phyloP scores from a whole-genome alignment of 30 jellyfish, hydroid and myxozoan species.

The Cassiopea xamachana region DNA sequence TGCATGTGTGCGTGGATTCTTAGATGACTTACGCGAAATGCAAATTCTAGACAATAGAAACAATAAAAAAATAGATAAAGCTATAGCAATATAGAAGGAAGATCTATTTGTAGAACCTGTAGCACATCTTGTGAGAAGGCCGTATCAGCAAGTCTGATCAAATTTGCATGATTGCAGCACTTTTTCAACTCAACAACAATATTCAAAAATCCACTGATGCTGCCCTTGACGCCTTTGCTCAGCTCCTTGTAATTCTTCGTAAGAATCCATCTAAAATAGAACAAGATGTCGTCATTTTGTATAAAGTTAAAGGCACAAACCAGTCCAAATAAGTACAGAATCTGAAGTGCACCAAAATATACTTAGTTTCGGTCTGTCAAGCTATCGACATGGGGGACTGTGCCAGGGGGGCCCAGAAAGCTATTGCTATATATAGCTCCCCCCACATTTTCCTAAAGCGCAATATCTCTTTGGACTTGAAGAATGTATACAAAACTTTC shows the following conservation, averaged over 20 bases:
- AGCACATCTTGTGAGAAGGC: conserved; percentile 46
- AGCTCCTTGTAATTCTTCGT: conserved; percentile 88
- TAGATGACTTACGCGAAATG: too few relatives aligned
- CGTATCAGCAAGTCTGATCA: conserved; percentile 77
- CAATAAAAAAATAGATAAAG: too few relatives aligned
- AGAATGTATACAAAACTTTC: neutral
- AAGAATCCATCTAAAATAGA: conserved; percentile 76
- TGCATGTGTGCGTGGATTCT: too few relatives aligned
- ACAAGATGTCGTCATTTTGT: neutral
- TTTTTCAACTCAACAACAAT: conserved; percentile 94
- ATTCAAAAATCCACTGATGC: conserved; percentile 89
- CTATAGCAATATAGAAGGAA: neutral
- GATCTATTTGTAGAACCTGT: conserved; percentile 26
- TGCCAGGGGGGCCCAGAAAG: too few relatives aligned
- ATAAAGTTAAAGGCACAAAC: neutral
- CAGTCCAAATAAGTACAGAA: too few relatives aligned
- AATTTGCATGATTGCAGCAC: conserved; percentile 94
- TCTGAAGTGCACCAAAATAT: too few relatives aligned
- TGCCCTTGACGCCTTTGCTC: conserved; percentile 91
- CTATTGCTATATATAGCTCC: too few relatives aligned
- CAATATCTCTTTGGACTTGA: too few relatives aligned
- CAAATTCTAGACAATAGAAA: neutral
- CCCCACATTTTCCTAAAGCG: too few relatives aligned
- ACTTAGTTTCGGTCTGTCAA: too few relatives aligned
- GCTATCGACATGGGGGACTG: too few relatives aligned